These are phyloP conservation scores for Sarcophilus harrisii DNA, from an alignment of 2,797 vertebrate species.

Conservation along the genomic window DNA sequence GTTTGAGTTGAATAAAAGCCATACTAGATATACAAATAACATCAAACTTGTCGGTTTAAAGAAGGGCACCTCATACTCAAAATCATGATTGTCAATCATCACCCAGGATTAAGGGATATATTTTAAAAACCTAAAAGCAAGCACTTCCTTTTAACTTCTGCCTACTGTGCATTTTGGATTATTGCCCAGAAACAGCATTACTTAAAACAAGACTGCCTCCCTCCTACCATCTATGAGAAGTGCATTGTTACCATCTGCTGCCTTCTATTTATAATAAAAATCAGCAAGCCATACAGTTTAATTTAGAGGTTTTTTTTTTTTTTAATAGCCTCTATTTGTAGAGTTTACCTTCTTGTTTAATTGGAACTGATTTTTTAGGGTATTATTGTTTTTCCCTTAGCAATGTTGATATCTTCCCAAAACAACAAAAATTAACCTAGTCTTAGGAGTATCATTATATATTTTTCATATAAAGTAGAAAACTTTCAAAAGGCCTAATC, in stretches of 20 bases:
- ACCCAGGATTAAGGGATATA: constrained; percentile 99
- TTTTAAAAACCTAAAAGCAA: constrained; percentile 99
- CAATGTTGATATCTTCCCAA: constrained; percentile 68
- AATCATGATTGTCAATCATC: constrained; percentile 99
- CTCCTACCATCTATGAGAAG: constrained; percentile 86
- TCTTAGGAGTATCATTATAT: constrained; percentile 70
- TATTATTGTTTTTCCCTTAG: constrained; percentile 73
- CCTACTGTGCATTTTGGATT: constrained; percentile 94
- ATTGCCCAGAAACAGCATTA: constrained; percentile 90
- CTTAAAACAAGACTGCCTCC: constrained; percentile 99
- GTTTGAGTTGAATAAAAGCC: constrained; percentile 94
- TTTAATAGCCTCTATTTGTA: constrained; percentile 76
- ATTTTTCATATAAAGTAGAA: constrained; percentile 63
- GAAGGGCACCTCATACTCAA: constrained; percentile 99
- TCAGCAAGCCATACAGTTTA: constrained; percentile 81
- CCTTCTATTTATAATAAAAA: constrained; percentile 69
- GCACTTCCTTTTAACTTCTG: constrained; percentile 98
- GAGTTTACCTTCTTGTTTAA: constrained; percentile 78
- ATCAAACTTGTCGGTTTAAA: constrained; percentile 99
- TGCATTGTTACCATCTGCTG: constrained; percentile 83
- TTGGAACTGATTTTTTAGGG: constrained; percentile 81
- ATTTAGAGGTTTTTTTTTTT: constrained; percentile 68
- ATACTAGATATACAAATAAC: constrained; percentile 99
- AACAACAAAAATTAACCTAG: constrained; percentile 79
- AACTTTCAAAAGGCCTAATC: constrained; percentile 60